Percentiles rank a stretch among this genome's conserved stretches.
These are phyloP conservation scores for Eurosta solidaginis DNA, from an alignment of 1,140 invertebrate species.

Conservation along the genomic window DNA sequence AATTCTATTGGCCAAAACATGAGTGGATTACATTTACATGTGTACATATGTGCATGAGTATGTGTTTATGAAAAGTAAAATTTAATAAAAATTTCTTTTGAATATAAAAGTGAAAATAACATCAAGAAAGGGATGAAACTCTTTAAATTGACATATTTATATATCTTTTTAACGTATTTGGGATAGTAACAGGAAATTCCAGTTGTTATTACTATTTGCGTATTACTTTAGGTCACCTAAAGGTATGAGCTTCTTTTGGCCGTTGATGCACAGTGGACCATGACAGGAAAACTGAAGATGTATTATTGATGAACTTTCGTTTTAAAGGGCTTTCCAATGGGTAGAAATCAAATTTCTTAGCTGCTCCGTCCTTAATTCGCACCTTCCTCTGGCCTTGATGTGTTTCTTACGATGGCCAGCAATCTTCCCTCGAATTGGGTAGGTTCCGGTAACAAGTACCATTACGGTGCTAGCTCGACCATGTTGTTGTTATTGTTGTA, in stretches of 20 bases:
- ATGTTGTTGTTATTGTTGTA: no score
- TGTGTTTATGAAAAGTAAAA: background rate
- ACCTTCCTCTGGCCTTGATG: no score
- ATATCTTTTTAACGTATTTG: background rate
- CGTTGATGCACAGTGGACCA: background rate
- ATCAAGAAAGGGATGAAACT: background rate
- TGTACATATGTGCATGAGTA: background rate
- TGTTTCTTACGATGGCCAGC: no score
- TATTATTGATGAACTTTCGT: background rate
- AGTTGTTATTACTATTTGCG: background rate
- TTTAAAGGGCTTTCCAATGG: no score
- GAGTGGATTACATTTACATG: background rate
- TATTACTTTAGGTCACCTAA: background rate
- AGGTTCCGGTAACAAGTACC: no score
- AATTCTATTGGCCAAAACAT: background rate
- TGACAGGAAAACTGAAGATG: no score
- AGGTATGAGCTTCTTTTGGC: background rate
- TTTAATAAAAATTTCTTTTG: background rate
- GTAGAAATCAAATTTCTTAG: no score
- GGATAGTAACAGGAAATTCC: no score
- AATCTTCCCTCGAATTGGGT: no score
- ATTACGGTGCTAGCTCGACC: no score
- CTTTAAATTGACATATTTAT: background rate
- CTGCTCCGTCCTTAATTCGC: no score
- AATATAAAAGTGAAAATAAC: background rate